These are phyloP conservation scores for Metallyticus violacea DNA, from an alignment of 2,888 invertebrate genomes.

Conservation along the genomic window DNA sequence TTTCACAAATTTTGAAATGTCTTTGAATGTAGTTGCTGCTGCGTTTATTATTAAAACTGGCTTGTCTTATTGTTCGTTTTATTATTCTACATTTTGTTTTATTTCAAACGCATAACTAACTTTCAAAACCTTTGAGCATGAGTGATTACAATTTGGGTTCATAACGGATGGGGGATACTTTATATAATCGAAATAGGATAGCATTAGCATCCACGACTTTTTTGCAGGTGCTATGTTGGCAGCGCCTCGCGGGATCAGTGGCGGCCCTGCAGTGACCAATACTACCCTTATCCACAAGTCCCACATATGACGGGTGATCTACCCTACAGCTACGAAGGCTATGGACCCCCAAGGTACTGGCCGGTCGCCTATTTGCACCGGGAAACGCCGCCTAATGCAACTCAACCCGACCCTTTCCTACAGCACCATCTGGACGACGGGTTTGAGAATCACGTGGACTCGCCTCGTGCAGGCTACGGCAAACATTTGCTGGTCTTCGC, in stretches of 20 bases:
- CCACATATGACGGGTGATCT: constrained; percentile 31
- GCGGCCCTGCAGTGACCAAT: constrained; percentile 83
- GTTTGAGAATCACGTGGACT: constrained; percentile 9
- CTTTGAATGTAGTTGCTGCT: too few relatives aligned
- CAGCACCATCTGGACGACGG: neutral
- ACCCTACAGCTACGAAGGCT: constrained; percentile 17
- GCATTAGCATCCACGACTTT: too few relatives aligned
- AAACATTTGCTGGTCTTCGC: neutral
- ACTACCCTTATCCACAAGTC: constrained; percentile 60
- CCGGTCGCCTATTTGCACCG: constrained; percentile 80
- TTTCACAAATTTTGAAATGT: too few relatives aligned
- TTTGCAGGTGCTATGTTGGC: constrained; percentile 75
- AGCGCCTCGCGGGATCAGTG: constrained; percentile 70
- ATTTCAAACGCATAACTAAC: too few relatives aligned
- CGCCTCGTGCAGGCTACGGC: neutral
- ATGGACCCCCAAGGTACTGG: constrained; percentile 53
- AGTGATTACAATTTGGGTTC: too few relatives aligned
- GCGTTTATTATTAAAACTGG: too few relatives aligned
- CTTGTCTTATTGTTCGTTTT: too few relatives aligned
- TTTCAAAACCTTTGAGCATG: too few relatives aligned
- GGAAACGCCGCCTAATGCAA: constrained; percentile 73
- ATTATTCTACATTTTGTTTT: too few relatives aligned
- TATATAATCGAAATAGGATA: too few relatives aligned
- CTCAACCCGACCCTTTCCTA: constrained; percentile 39
- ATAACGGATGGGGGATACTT: too few relatives aligned